Evolutionary conservation across 2,113 vertebrate species (phyloP), one percentile per base, ranked within the genome.

Genomic region (Larimichthys polyactis): DNA sequence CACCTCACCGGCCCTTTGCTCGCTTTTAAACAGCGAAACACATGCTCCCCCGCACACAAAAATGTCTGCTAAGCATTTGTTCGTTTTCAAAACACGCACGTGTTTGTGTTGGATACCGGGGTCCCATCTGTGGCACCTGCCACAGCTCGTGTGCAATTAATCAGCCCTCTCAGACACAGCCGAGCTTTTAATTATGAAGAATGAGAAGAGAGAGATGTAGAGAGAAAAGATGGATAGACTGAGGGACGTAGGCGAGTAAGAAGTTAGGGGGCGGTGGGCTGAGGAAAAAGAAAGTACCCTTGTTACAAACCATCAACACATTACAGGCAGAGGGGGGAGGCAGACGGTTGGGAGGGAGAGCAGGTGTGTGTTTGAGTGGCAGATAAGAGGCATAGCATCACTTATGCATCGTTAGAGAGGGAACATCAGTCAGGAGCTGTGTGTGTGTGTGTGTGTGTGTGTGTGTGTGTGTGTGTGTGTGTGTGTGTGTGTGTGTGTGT

Each of bases 131-230:
- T 60, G 75, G 79, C 90, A 92, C 90, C 90, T 93, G 92, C 87
- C 87, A 86, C 71, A 81, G 69, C 82, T 82, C 0, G 60, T 66
- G 71, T 67, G 81, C 84, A 89, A 90, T 92, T 92, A 92, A 90
- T 93, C 90, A 90, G 85, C 65, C 76, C 69, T 84, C 71, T 89
- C 69, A 71, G 74, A 90, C 65, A 69, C 88, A 84, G 62, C 72
- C 70, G 12, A 80, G 92, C 81, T 85, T 92, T 90, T 92, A 92
- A 93, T 92, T 91, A 91, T 87, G 88, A 91, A 84, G 81, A 79
- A 87, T 89, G 84, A 87, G 64, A 51, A 75, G 60, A 79, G 67
- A 82, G 79, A 48, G 65, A 75, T 66, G 65, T 73, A 43, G 76
- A 69, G 78, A 82, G 81, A 64, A 48, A 78, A 87, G 83, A 78